Evolutionary conservation across 92 coral and sea anemone species (phyloP).

Genomic region (Blastomussa wellsi): DNA sequence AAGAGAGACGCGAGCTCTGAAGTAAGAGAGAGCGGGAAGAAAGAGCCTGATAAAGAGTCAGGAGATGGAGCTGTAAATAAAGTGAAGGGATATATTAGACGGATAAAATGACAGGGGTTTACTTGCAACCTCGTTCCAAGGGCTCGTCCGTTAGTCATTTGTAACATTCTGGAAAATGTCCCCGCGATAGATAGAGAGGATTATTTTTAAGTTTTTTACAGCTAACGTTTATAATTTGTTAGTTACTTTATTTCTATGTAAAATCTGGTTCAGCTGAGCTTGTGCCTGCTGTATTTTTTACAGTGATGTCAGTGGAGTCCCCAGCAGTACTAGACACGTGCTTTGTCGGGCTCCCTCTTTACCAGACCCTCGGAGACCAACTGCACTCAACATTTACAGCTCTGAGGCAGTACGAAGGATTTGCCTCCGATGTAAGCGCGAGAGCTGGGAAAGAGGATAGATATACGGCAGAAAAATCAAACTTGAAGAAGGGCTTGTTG

Average conservation of each 20-base stretch:
- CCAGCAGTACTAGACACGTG: slow-evolving; percentile 50
- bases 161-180: no score
- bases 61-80: no score
- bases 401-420: slow-evolving; percentile 47
- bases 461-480: slow-evolving; percentile 13
- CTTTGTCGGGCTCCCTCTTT: slow-evolving; percentile 44
- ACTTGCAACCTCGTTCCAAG: no score
- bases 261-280: neutral
- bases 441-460: slow-evolving; percentile 19
- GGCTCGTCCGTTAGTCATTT: no score
- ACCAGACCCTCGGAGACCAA: slow-evolving; percentile 60
- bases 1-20: no score
- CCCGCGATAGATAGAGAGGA: no score
- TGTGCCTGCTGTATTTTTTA: slow-evolving; percentile 9
- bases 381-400: slow-evolving; percentile 44
- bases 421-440: slow-evolving; percentile 46
- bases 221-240: neutral
- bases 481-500: slow-evolving; percentile 35
- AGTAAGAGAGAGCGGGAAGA: no score
- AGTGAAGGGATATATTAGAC: no score
- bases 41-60: no score
- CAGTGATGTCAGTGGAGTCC: slow-evolving; percentile 47
- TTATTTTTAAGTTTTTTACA: no score
- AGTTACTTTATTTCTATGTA: neutral
- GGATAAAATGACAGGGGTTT: no score